Percentiles rank a stretch among this genome's conserved stretches.
phyloP scores from a whole-genome alignment of 2,797 vertebrate species.

The Garrulus glandarius region DNA sequence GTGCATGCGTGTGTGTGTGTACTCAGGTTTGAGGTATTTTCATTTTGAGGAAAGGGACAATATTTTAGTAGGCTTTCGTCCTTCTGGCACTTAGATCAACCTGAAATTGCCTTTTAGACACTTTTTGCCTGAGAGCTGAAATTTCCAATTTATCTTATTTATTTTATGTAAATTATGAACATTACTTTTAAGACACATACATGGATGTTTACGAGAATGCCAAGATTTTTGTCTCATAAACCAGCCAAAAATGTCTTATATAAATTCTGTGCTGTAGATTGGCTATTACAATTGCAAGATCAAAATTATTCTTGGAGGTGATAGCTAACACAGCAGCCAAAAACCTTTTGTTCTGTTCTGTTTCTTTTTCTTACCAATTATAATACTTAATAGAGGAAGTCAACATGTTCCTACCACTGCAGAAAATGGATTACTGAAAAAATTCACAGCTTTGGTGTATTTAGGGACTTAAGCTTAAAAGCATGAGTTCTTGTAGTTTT shows the following conservation, averaged over 20 bases:
- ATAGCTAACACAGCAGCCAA: conserved; percentile 12
- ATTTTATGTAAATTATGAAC: conserved; percentile 47
- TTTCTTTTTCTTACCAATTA: conserved; percentile 18
- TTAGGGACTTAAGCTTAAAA: not conserved
- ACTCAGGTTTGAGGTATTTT: not conserved
- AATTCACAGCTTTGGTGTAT: not conserved
- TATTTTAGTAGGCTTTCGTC: not conserved
- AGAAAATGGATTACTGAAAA: conserved; percentile 34
- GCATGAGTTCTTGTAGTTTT: not conserved
- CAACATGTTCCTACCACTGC: not conserved
- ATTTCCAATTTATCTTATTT: conserved; percentile 36
- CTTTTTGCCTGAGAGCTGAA: not conserved
- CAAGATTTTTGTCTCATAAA: conserved; percentile 36
- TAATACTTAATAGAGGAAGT: conserved; percentile 44
- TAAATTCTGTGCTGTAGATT: conserved; percentile 17
- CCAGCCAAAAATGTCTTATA: not conserved
- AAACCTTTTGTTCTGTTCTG: conserved; percentile 17
- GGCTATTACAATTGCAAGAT: conserved; percentile 38
- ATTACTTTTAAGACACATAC: conserved; percentile 47
- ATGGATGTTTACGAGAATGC: not conserved
- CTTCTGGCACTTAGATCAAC: not conserved
- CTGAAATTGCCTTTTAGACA: conserved; percentile 16
- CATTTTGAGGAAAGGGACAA: not conserved
- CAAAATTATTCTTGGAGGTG: conserved; percentile 51
- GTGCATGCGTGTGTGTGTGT: accelerated